phyloP scores from a whole-genome alignment of 2,113 vertebrate species.

The Herpetotheres cachinnans region DNA sequence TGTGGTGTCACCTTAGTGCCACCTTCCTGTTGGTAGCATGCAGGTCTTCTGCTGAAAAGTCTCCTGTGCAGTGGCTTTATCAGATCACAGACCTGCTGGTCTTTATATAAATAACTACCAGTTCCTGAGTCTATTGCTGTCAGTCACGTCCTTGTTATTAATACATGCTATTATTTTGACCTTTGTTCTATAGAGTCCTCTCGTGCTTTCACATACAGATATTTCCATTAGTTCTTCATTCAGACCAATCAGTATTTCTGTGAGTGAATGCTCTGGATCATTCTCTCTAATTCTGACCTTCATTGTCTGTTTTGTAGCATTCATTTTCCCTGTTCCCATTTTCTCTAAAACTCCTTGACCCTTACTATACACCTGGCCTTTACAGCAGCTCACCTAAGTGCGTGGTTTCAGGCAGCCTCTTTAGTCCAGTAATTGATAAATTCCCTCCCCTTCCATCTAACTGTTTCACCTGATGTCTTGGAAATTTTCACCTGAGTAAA shows the following conservation, averaged over 20 bases:
- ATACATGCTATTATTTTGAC: not conserved
- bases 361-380: not conserved
- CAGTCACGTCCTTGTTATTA: not conserved
- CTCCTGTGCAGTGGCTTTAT: not conserved
- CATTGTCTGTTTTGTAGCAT: not conserved
- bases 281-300: not conserved
- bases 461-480: not conserved
- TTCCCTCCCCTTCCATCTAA: not conserved
- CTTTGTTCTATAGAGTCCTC: not conserved
- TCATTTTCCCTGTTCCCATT: not conserved
- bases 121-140: not conserved
- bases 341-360: not conserved
- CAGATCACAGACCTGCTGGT: not conserved
- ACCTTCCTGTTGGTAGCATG: not conserved
- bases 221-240: not conserved
- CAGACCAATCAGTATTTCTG: not conserved
- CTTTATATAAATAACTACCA: not conserved
- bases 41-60: not conserved
- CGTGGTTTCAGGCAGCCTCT: not conserved
- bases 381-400: not conserved
- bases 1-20: not conserved
- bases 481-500: not conserved
- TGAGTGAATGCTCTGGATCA: not conserved
- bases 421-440: not conserved
- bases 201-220: not conserved